phyloP scores from a whole-genome alignment of 2,797 vertebrate genomes.

The Microcaecilia unicolor region DNA sequence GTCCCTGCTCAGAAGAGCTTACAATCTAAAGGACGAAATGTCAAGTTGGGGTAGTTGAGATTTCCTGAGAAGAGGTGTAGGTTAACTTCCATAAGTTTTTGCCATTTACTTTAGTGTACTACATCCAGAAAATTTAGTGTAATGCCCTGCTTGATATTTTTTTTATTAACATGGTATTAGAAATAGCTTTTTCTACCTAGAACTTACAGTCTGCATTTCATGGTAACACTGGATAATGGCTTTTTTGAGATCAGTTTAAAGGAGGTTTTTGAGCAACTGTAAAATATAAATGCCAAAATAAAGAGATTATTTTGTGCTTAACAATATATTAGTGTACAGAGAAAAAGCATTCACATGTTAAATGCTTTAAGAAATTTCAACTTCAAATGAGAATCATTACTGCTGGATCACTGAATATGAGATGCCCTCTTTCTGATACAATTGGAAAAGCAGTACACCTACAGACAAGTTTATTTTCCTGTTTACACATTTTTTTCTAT shows the following conservation, averaged over 20 bases:
- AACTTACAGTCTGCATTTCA: constrained; percentile 50
- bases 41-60: too few relatives aligned
- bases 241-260: constrained; percentile 43
- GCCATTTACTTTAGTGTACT: constrained; percentile 42
- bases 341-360: constrained; percentile 30
- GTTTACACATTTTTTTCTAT: constrained; percentile 36
- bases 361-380: constrained; percentile 32
- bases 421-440: constrained; percentile 31
- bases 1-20: too few relatives aligned
- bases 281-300: constrained; percentile 56
- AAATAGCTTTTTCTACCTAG: constrained; percentile 59
- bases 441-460: constrained; percentile 40
- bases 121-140: constrained; percentile 58
- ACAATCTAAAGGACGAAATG: too few relatives aligned
- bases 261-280: constrained; percentile 42
- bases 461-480: constrained; percentile 36
- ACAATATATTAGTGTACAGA: constrained; percentile 35
- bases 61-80: too few relatives aligned
- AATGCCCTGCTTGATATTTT: constrained; percentile 53
- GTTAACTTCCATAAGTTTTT: constrained; percentile 43
- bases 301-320: constrained; percentile 53
- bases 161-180: constrained; percentile 56
- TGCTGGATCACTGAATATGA: constrained; percentile 41
- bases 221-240: constrained; percentile 66
- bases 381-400: constrained; percentile 34